Conservation (phyloP, 2,113 vertebrate species). For the Trogon melanurus region DNA sequence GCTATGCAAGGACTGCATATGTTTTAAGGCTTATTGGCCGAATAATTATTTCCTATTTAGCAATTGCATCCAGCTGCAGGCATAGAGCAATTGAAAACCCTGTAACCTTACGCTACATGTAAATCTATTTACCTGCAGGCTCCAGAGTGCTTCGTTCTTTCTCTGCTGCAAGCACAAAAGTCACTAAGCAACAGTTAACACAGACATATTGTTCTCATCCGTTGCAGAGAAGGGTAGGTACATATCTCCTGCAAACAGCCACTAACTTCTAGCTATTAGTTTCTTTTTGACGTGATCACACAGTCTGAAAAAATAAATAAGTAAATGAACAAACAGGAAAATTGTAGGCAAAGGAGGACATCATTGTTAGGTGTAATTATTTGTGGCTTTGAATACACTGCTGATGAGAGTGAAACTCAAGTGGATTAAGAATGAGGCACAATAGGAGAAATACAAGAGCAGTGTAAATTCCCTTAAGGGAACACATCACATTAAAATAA, state of each 20-base stretch:
- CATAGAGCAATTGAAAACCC: not conserved
- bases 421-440: not conserved
- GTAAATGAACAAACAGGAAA: not conserved
- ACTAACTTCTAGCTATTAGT: not conserved
- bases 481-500: not conserved
- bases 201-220: not conserved
- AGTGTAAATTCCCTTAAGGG: not conserved
- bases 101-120: not conserved
- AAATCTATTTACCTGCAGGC: not conserved
- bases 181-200: constrained; percentile 13
- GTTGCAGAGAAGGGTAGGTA: not conserved
- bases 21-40: not conserved
- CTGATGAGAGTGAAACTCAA: not conserved
- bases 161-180: not conserved
- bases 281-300: not conserved
- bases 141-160: not conserved
- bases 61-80: not conserved
- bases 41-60: not conserved
- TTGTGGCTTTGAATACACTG: not conserved
- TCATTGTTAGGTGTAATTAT: not conserved
- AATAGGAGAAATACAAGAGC: not conserved
- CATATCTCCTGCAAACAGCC: not conserved
- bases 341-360: not conserved
- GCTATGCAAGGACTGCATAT: not conserved
- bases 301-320: not conserved